phyloP scores from a whole-genome alignment of 1,140 invertebrate genomes.

The Mamestra configurata region DNA sequence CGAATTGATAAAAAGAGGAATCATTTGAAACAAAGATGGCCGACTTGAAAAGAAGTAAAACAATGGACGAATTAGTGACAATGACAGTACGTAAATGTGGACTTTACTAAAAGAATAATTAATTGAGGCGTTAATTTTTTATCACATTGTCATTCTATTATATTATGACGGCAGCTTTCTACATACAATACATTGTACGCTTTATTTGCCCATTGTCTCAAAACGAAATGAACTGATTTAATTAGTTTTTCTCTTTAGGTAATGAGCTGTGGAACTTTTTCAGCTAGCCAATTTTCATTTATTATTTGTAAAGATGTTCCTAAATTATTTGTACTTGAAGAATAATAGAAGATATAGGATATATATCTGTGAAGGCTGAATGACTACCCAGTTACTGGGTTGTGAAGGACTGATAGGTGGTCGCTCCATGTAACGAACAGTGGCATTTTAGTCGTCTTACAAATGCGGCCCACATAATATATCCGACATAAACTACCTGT shows the following conservation, averaged over 20 bases:
- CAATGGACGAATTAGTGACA: conserved; percentile 45
- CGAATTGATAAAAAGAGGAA: conserved; percentile 37
- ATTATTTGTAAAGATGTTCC: too few relatives aligned
- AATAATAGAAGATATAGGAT: too few relatives aligned
- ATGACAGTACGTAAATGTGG: conserved; percentile 31
- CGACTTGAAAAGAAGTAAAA: conserved; percentile 28
- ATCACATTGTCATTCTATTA: neutral
- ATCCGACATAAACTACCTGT: too few relatives aligned
- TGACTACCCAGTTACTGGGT: too few relatives aligned
- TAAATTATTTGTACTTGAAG: too few relatives aligned
- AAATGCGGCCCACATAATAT: too few relatives aligned
- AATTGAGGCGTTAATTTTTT: conserved; percentile 31
- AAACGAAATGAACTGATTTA: neutral
- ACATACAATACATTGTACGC: neutral
- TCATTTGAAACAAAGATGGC: conserved; percentile 43
- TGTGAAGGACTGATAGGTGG: too few relatives aligned
- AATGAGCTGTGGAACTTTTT: neutral
- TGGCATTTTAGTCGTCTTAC: too few relatives aligned
- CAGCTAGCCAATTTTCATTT: neutral
- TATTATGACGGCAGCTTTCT: neutral
- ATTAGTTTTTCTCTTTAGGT: neutral
- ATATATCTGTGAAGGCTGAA: too few relatives aligned
- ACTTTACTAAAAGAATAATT: conserved; percentile 43
- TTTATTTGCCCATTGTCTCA: neutral
- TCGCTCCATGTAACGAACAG: too few relatives aligned